Conservation (phyloP, 92 coral and sea anemone genomes). For the Meandrina meandrites region DNA sequence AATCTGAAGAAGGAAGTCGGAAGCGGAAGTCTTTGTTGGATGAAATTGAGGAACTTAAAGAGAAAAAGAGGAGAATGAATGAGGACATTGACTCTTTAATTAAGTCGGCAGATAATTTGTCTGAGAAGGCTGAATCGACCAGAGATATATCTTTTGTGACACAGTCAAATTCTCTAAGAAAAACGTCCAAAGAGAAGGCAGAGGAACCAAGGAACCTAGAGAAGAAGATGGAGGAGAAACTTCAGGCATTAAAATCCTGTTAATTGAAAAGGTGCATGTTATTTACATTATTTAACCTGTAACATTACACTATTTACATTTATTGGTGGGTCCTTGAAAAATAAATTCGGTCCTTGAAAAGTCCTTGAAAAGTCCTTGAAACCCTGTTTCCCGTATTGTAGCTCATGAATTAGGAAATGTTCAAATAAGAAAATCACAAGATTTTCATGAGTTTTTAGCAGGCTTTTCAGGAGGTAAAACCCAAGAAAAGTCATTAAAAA, state of each 20-base stretch:
- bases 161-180: background rate
- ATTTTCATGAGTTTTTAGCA: too few relatives aligned
- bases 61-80: background rate
- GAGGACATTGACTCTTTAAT: slow-evolving; percentile 39
- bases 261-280: background rate
- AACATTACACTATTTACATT: background rate
- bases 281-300: background rate
- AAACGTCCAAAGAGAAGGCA: background rate
- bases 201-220: background rate
- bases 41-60: slow-evolving; percentile 13
- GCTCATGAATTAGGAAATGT: too few relatives aligned
- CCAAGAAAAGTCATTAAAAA: too few relatives aligned
- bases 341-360: too few relatives aligned
- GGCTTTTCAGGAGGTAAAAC: too few relatives aligned
- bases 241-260: slow-evolving; percentile 36
- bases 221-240: background rate
- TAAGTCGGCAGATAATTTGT: slow-evolving; percentile 40
- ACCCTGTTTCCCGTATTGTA: too few relatives aligned
- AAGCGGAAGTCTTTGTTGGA: slow-evolving; percentile 24
- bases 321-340: too few relatives aligned
- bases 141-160: background rate
- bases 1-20: slow-evolving; percentile 42
- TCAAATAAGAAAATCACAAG: too few relatives aligned
- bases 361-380: too few relatives aligned
- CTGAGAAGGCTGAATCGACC: slow-evolving; percentile 14